Evolutionary conservation across 2,113 vertebrate species (phyloP).

Genomic region (Tachysurus vachellii): DNA sequence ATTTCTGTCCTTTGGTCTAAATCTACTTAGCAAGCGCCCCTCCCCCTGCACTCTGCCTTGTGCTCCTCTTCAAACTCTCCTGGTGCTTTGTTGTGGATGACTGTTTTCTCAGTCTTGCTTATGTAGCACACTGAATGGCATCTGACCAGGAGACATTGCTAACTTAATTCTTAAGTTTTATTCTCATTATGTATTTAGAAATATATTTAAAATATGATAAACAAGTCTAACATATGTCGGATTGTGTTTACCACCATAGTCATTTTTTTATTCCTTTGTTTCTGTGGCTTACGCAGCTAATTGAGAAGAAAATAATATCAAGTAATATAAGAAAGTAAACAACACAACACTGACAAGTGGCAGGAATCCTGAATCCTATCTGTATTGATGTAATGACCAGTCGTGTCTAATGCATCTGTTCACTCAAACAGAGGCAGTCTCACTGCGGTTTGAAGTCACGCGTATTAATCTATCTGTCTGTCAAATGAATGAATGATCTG

Average conservation of each 20-base stretch:
- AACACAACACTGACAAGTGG: background rate
- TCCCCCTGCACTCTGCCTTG: conserved; percentile 47
- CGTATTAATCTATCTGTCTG: background rate
- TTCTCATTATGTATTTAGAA: background rate
- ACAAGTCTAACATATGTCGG: background rate
- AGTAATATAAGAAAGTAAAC: conserved; percentile 1
- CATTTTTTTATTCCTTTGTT: background rate
- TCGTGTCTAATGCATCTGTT: conserved; percentile 11
- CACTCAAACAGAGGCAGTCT: background rate
- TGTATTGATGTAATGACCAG: background rate
- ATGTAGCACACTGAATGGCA: conserved; percentile 59
- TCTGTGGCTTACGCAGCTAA: too few relatives aligned
- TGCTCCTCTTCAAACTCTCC: conserved; percentile 48
- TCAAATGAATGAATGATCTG: background rate
- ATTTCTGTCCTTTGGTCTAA: background rate
- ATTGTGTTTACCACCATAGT: background rate
- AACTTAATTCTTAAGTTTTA: background rate
- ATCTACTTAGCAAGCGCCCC: conserved; percentile 10
- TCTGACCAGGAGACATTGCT: conserved; percentile 54
- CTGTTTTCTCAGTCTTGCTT: conserved; percentile 66
- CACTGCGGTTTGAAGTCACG: background rate
- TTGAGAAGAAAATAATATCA: background rate
- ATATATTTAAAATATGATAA: background rate
- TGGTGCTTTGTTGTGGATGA: conserved; percentile 59
- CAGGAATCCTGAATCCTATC: background rate